Percentiles rank a stretch among this genome's conserved stretches.
Conservation (phyloP, 2,888 invertebrate genomes). For the Pyrochroa serraticornis region DNA sequence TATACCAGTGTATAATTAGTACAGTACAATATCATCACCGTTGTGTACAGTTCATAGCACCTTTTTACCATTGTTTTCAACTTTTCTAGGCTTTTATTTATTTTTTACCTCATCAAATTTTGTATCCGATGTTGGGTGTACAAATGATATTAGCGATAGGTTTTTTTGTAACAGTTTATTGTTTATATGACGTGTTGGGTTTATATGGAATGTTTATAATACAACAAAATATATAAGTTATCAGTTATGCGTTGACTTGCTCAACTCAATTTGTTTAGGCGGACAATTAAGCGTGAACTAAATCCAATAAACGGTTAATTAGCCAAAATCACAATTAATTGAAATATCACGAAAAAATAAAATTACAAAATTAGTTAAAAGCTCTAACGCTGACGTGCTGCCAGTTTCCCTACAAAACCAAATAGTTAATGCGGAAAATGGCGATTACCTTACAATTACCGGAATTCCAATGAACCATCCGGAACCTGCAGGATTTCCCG, state of each 20-base stretch:
- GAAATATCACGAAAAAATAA: conserved; percentile 15
- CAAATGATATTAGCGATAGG: conserved; percentile 48
- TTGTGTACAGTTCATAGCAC: conserved; percentile 58
- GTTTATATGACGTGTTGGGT: conserved; percentile 57
- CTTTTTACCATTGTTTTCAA: conserved; percentile 37
- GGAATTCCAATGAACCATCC: conserved; percentile 78
- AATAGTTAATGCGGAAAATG: conserved; percentile 9
- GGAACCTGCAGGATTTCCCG: conserved; percentile 74
- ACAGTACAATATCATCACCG: conserved; percentile 55
- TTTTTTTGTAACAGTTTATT: conserved; percentile 51
- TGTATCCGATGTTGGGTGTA: conserved; percentile 48
- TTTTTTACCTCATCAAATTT: conserved; percentile 49
- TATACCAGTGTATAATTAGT: conserved; percentile 52
- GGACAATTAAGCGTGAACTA: not conserved
- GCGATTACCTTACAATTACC: conserved; percentile 51
- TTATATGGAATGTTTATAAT: conserved; percentile 58
- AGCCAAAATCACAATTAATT: conserved; percentile 6
- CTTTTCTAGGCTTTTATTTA: conserved; percentile 40
- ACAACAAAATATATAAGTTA: conserved; percentile 40
- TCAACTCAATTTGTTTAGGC: too few species aligned
- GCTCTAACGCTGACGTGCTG: conserved; percentile 48
- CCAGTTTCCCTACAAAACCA: conserved; percentile 61
- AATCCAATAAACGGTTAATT: conserved; percentile 8
- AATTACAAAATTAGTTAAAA: conserved; percentile 39
- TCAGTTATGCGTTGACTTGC: conserved; percentile 10